A percentile compares a stretch with the other conserved stretches of the same genome.
Evolutionary conservation across 2,113 vertebrate species (phyloP).

Genomic region (Tyto alba): DNA sequence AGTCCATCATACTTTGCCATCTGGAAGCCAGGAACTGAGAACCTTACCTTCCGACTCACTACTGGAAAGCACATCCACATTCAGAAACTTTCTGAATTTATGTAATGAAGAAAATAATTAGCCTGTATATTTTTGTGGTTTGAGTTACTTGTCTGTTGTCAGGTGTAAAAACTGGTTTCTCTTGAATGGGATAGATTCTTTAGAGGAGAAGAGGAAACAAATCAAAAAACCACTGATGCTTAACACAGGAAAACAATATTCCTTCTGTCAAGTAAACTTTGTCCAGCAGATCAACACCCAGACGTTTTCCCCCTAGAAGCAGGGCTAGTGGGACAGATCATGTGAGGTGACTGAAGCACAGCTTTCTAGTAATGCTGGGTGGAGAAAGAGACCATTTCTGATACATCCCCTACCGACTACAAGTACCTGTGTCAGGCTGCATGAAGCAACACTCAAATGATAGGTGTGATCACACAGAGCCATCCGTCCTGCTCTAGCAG

Average conservation of each 20-base stretch:
- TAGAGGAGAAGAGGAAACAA: neutral
- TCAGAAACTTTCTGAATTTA: neutral
- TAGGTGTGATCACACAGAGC: neutral
- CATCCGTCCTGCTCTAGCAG: neutral
- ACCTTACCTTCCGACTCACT: neutral
- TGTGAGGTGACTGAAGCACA: rapidly evolving
- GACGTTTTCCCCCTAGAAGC: neutral
- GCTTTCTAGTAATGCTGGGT: neutral
- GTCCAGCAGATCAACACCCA: neutral
- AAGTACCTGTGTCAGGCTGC: neutral
- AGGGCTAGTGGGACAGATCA: neutral
- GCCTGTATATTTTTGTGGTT: neutral
- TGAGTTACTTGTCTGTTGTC: neutral
- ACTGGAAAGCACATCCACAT: neutral
- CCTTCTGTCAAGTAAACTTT: neutral
- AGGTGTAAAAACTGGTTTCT: neutral
- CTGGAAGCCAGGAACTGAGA: neutral
- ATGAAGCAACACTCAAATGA: neutral
- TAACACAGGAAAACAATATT: neutral
- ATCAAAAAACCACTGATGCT: neutral
- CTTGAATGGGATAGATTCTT: neutral
- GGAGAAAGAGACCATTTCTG: neutral
- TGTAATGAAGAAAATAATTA: neutral
- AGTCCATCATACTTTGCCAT: neutral
- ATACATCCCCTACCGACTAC: neutral